Evolutionary conservation across 53 echinoderm and acorn worm species (phyloP).

Genomic region (Luidia sarsii): DNA sequence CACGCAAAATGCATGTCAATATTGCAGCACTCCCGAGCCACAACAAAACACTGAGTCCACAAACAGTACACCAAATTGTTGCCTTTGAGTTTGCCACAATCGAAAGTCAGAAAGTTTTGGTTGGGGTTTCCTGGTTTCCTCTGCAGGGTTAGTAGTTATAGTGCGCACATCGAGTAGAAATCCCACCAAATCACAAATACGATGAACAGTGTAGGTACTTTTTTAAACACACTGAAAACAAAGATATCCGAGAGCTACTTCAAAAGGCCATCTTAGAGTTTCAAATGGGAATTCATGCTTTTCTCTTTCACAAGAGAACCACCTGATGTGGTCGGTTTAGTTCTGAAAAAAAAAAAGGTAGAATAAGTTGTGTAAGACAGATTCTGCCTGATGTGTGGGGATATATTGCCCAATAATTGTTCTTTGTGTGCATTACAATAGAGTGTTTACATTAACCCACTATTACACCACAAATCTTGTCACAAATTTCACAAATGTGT

Average conservation of each 20-base stretch:
- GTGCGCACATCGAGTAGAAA: slow-evolving; percentile 27
- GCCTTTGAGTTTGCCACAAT: slow-evolving; percentile 10
- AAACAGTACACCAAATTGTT: too few species aligned
- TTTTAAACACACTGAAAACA: background rate
- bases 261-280: too few species aligned
- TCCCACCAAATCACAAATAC: slow-evolving; percentile 1
- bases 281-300: too few species aligned
- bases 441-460: slow-evolving; percentile 19
- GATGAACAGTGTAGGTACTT: background rate
- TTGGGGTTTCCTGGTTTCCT: too few species aligned
- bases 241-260: too few species aligned
- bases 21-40: slow-evolving; percentile 51
- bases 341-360: too few species aligned
- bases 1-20: slow-evolving; percentile 23
- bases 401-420: background rate
- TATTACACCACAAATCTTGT: slow-evolving; percentile 25
- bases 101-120: background rate
- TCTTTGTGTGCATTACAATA: background rate
- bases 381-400: background rate
- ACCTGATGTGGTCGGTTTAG: too few species aligned
- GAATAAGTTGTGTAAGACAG: background rate
- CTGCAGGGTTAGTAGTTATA: background rate
- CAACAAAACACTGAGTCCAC: background rate
- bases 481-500: slow-evolving; percentile 46
- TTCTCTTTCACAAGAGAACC: too few species aligned